Conservation (phyloP, 2,797 vertebrate species). For the Trematomus bernacchii region DNA sequence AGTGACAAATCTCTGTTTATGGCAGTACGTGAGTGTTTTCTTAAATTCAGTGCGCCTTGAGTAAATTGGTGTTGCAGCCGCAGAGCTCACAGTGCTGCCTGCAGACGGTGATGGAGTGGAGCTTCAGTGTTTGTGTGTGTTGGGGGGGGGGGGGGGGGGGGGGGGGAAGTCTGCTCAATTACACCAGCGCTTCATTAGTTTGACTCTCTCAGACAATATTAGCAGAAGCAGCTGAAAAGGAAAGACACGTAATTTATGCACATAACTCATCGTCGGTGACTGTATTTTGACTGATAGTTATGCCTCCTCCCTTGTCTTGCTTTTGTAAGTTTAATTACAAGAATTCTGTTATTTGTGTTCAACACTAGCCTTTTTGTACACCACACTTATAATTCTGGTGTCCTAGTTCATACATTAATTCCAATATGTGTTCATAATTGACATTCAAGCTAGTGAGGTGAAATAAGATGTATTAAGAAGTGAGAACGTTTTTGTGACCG, state of each 20-base stretch:
- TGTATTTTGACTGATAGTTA: background rate
- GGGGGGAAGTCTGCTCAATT: constrained; percentile 9
- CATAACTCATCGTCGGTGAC: background rate
- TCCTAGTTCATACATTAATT: no score
- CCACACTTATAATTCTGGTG: background rate
- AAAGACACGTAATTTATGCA: background rate
- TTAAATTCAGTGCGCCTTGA: background rate
- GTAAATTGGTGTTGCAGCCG: constrained; percentile 6
- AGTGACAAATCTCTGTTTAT: background rate
- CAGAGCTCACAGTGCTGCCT: constrained; percentile 15
- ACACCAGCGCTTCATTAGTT: constrained; percentile 25
- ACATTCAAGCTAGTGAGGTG: background rate
- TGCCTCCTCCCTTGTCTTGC: background rate
- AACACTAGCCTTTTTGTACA: background rate
- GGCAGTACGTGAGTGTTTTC: constrained; percentile 9
- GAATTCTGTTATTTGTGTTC: background rate
- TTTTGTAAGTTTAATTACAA: background rate
- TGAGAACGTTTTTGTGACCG: no score
- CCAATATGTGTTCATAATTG: background rate
- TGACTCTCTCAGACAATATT: background rate
- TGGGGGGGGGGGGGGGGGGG: background rate
- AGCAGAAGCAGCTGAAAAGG: constrained; percentile 3
- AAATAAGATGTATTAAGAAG: no score
- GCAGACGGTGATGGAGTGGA: constrained; percentile 22
- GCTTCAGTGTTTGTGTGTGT: constrained; percentile 3